Evolutionary conservation across 2,113 vertebrate genomes (phyloP).

Genomic region (Oncorhynchus clarkii): DNA sequence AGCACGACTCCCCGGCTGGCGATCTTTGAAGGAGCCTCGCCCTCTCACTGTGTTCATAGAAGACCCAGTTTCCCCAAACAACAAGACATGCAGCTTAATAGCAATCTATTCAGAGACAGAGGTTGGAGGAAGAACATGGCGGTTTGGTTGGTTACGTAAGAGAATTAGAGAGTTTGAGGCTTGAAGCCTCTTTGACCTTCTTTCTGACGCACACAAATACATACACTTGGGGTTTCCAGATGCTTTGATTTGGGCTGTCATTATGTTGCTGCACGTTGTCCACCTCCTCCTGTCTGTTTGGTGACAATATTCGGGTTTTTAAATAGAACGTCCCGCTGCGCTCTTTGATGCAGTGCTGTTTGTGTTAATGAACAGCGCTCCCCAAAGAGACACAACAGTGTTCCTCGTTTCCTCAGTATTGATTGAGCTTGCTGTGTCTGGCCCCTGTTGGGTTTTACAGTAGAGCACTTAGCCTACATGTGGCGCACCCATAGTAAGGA

Average conservation of each 20-base stretch:
- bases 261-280: not conserved
- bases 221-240: not conserved
- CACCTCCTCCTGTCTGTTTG: slow-evolving; percentile 10
- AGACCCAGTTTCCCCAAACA: slow-evolving; percentile 48
- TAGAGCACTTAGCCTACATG: slow-evolving; percentile 33
- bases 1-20: slow-evolving; percentile 26
- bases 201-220: not conserved
- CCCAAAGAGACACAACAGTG: slow-evolving; percentile 42
- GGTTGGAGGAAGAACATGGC: slow-evolving; percentile 50
- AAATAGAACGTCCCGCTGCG: slow-evolving; percentile 40
- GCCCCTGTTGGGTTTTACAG: slow-evolving; percentile 9
- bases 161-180: slow-evolving; percentile 35
- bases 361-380: slow-evolving; percentile 21
- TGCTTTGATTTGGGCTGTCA: not conserved
- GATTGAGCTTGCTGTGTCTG: slow-evolving; percentile 52
- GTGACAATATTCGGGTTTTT: slow-evolving; percentile 26
- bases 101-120: slow-evolving; percentile 53
- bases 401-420: slow-evolving; percentile 38
- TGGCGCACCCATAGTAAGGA: slow-evolving; percentile 36
- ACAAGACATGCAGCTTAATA: slow-evolving; percentile 56
- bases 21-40: slow-evolving; percentile 71
- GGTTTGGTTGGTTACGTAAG: slow-evolving; percentile 58
- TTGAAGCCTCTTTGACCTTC: slow-evolving; percentile 16
- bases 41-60: slow-evolving; percentile 55
- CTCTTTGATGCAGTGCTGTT: slow-evolving; percentile 44